These are phyloP conservation scores for Drosophila saltans DNA, from an alignment of 1,140 invertebrate genomes.

Conservation along the genomic window DNA sequence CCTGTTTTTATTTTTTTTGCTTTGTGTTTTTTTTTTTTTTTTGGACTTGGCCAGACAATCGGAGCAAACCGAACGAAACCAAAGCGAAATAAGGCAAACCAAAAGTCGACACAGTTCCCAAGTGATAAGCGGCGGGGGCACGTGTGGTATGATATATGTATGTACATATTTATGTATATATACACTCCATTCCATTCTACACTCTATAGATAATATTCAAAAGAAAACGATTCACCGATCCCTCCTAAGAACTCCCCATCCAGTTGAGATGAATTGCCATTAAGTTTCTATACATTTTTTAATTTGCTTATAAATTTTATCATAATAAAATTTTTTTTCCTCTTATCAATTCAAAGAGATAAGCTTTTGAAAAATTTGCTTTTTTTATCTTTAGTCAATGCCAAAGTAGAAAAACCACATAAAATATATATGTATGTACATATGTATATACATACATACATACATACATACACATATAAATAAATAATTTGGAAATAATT, in stretches of 20 bases:
- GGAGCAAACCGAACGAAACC: slow-evolving; percentile 29
- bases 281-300: slow-evolving; percentile 1
- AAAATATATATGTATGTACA: too few species aligned
- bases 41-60: slow-evolving; percentile 37
- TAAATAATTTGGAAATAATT: slow-evolving; percentile 57
- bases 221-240: neutral
- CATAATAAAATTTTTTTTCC: neutral
- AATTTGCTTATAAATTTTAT: slow-evolving; percentile 8
- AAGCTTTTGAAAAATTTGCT: slow-evolving; percentile 25
- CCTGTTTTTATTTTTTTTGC: slow-evolving; percentile 38
- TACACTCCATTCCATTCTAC: too few species aligned
- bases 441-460: too few species aligned
- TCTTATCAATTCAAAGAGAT: slow-evolving; percentile 7
- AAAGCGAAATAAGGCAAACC: slow-evolving; percentile 43
- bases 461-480: slow-evolving; percentile 31
- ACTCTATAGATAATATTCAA: neutral
- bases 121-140: slow-evolving; percentile 17
- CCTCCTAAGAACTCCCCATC: neutral
- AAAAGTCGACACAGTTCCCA: slow-evolving; percentile 9
- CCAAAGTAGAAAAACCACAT: slow-evolving; percentile 11
- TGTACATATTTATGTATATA: neutral
- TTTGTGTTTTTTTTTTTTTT: slow-evolving; percentile 40
- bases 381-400: slow-evolving; percentile 52
- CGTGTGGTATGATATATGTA: slow-evolving; percentile 10
- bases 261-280: neutral